These are phyloP conservation scores for Parasteatoda tepidariorum DNA, from an alignment of 1,140 invertebrate species.

Conservation along the genomic window DNA sequence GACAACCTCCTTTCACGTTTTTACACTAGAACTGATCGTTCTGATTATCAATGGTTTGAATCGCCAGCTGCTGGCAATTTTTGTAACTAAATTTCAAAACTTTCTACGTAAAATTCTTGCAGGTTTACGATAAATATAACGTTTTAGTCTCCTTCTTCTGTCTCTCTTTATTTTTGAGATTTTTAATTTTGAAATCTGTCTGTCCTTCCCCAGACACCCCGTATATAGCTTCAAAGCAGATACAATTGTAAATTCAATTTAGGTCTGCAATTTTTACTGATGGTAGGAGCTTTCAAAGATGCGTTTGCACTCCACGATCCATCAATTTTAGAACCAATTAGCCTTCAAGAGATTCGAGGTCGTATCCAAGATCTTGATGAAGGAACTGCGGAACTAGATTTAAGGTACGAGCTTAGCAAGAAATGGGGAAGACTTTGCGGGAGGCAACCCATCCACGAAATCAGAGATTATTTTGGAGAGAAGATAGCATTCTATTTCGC, in stretches of 20 bases:
- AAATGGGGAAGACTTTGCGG: slow-evolving; percentile 12
- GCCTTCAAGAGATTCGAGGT: neutral
- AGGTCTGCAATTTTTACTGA: slow-evolving; percentile 68
- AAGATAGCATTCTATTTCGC: slow-evolving; percentile 71
- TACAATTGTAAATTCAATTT: neutral
- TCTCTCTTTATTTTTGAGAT: too few species aligned
- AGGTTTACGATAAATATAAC: too few species aligned
- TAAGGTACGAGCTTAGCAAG: neutral
- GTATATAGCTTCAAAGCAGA: too few species aligned
- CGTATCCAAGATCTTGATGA: neutral
- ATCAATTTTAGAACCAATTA: slow-evolving; percentile 60
- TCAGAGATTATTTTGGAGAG: slow-evolving; percentile 70
- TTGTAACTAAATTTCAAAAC: too few species aligned
- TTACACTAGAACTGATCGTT: too few species aligned
- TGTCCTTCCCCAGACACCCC: too few species aligned
- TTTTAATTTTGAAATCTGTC: too few species aligned
- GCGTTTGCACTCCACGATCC: slow-evolving; percentile 68
- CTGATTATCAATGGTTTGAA: too few species aligned
- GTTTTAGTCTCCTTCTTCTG: too few species aligned
- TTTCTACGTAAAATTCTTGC: too few species aligned
- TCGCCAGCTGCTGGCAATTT: too few species aligned
- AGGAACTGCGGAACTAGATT: neutral
- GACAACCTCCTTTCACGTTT: too few species aligned
- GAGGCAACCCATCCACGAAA: slow-evolving; percentile 33
- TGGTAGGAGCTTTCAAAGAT: slow-evolving; percentile 67